Base-by-base conservation (phyloP, 2,888 invertebrate species). In the Drosophila demipolita region DNA sequence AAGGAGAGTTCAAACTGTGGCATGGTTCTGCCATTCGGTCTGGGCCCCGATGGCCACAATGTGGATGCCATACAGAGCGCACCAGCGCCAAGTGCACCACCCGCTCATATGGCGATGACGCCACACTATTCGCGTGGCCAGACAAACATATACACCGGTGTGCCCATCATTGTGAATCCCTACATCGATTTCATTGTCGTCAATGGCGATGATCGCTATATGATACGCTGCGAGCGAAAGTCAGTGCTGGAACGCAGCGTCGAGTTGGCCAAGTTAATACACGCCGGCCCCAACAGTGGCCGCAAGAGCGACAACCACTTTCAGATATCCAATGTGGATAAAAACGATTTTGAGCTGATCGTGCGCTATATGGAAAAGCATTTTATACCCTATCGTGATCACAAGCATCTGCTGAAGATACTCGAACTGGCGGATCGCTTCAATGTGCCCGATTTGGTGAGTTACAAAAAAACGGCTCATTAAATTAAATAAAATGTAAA, bases 181-280 rank as follows among this genome's bases (percentile, higher is more conserved):
- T 93, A 93, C 73, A 92, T 93, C 66, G 93, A 93, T 66, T 93
- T 93, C 60, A 93, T 93, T 38, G 92, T 93, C 52, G 93, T 93
- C 11, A 93, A 93, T 64, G 92, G 93, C 38, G 92, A 93, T n/a
- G 92, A 93, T 83, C 91, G 92, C 15, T 92, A 92, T 54, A 91
- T 93, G 92, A 93, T 93, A 40, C 91, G 93, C 8, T 92, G 93
- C 60, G 92, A 93, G 69, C 87, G 93, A 2, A 93, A 92, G 61
- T 91, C 91, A 4, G 91, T 93, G 11, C 80, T 92, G 23, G 93
- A 93, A 66, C 89, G 92, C 52, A 93, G 93, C 67, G 92, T 93
- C 35, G 93, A 93, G 73, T 61, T 93, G 80, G 93, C 93, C 53
- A 93, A 93, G 80, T 69, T 93, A 12, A 92, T 93, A 66, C 92